These are phyloP conservation scores for Agrilus planipennis DNA, from an alignment of 1,140 invertebrate genomes.

Conservation along the genomic window DNA sequence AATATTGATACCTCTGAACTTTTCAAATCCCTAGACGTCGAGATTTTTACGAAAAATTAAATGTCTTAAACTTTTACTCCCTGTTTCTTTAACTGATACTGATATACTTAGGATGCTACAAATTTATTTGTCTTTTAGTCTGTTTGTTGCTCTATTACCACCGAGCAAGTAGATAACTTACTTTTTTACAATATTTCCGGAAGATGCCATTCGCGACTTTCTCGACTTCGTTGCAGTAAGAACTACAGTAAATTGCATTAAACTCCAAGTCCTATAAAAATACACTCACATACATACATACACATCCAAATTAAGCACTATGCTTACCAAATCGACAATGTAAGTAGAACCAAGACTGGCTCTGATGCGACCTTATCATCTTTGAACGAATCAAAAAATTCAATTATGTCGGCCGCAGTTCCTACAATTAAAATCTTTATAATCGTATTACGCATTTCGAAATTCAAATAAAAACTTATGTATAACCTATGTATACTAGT, in stretches of 20 bases:
- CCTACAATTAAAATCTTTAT: constrained; percentile 35
- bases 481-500: constrained; percentile 63
- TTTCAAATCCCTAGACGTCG: too few species aligned
- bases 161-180: constrained; percentile 20
- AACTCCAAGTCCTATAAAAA: constrained; percentile 55
- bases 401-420: constrained; percentile 89
- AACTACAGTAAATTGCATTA: constrained; percentile 84
- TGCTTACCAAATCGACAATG: constrained; percentile 60
- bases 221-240: constrained; percentile 75
- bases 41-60: too few species aligned
- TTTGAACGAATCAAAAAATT: constrained; percentile 93
- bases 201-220: constrained; percentile 51
- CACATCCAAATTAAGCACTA: not conserved
- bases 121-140: not conserved
- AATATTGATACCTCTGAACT: too few species aligned
- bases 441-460: not conserved
- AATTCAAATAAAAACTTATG: not conserved
- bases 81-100: too few species aligned
- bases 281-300: constrained; percentile 1
- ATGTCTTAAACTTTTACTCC: too few species aligned
- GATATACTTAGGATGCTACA: too few species aligned
- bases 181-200: constrained; percentile 33
- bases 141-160: constrained; percentile 1
- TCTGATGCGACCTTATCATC: constrained; percentile 66
- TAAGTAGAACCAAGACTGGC: constrained; percentile 60